Evolutionary conservation across 2,888 invertebrate genomes (phyloP), one percentile per base, ranked within the genome.

Genomic region (Auanema sp.): DNA sequence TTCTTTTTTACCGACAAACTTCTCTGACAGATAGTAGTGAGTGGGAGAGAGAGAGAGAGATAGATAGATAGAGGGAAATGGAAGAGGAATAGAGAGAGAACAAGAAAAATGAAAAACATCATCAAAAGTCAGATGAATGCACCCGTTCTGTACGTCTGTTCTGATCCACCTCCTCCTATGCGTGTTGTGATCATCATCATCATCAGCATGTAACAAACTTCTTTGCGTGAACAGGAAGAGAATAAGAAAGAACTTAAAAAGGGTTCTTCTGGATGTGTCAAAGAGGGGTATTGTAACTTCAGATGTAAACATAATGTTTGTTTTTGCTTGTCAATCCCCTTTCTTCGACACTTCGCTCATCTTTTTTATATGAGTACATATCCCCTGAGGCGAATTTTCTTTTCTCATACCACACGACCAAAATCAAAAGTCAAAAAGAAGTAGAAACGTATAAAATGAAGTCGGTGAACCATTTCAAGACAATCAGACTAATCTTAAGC

Each of bases 171-270:
- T n/a, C n/a, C n/a, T n/a, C n/a, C n/a, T n/a, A n/a, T n/a, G n/a
- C n/a, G n/a, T n/a, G n/a, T n/a, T n/a, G n/a, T n/a, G n/a, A n/a
- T n/a, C n/a, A n/a, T n/a, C n/a, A n/a, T n/a, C n/a, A n/a, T n/a
- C n/a, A n/a, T n/a, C n/a, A n/a, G n/a, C n/a, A n/a, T n/a, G n/a
- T n/a, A n/a, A n/a, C n/a, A n/a, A n/a, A n/a, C n/a, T n/a, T n/a
- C n/a, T n/a, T n/a, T n/a, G n/a, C 47, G 10, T 18, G 10, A 47
- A 47, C 47, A 5, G 16, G 47, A 47, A 47, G 47, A 16, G 47
- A n/a, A n/a, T n/a, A n/a, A n/a, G 47, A 47, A 21, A 47, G 10
- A 47, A 47, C 47, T 12, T 11, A 43, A 43, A n/a, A 43, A 43
- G 43, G 43, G n/a, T 43, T 43, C 43, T 43, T n/a, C n/a, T n/a